These are phyloP conservation scores for Chelonus formosanus DNA, from an alignment of 2,888 invertebrate species.

Conservation along the genomic window DNA sequence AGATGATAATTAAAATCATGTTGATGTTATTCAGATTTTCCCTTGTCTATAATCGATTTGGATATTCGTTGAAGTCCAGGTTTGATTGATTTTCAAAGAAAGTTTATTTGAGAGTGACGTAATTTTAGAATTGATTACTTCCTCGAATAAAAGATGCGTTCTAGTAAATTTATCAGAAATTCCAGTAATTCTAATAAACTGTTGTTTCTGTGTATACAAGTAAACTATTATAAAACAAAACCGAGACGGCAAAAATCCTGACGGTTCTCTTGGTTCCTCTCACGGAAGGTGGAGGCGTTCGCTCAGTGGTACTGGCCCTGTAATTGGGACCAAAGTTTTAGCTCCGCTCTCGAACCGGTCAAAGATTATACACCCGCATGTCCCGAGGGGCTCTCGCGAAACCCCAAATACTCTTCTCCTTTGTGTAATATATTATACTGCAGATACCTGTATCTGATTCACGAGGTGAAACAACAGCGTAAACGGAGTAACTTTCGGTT, in stretches of 20 bases:
- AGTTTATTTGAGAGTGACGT: too few species aligned
- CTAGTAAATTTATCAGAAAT: too few species aligned
- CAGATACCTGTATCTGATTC: constrained; percentile 64
- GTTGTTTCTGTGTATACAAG: not conserved
- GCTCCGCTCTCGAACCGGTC: constrained; percentile 58
- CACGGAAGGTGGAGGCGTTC: constrained; percentile 57
- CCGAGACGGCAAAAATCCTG: constrained; percentile 12
- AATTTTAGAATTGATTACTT: too few species aligned
- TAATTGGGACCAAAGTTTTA: constrained; percentile 65
- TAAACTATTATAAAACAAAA: not conserved
- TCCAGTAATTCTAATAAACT: not conserved
- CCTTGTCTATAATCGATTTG: too few species aligned
- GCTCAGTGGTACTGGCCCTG: constrained; percentile 64
- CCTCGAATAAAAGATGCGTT: too few species aligned
- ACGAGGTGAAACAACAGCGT: constrained; percentile 58
- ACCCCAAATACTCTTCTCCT: constrained; percentile 36
- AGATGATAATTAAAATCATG: too few species aligned
- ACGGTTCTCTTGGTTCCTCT: constrained; percentile 13
- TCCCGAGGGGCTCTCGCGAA: constrained; percentile 58
- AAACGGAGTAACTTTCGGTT: constrained; percentile 57
- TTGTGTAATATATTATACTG: constrained; percentile 63
- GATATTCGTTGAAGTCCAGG: too few species aligned
- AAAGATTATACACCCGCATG: constrained; percentile 66
- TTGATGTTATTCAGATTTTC: too few species aligned
- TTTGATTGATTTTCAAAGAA: too few species aligned